phyloP scores from a whole-genome alignment of 2,888 invertebrate genomes.

The Ormyrus labotus region DNA sequence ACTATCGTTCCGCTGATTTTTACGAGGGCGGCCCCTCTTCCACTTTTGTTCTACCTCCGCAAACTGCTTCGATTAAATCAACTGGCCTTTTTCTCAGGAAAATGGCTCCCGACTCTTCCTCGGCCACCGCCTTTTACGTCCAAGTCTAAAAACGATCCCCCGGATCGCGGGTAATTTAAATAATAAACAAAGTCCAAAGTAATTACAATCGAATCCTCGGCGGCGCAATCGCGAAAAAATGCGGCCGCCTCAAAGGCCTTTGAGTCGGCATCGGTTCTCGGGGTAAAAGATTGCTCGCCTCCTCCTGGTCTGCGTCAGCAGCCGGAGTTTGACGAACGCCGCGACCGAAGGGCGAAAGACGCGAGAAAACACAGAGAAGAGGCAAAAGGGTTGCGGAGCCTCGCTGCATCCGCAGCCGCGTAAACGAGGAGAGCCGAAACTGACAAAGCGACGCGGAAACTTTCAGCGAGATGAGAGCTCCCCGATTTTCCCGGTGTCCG shows the following conservation, averaged over 20 bases:
- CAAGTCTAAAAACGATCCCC: not conserved
- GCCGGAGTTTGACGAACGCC: not conserved
- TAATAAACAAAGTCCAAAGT: too few relatives aligned
- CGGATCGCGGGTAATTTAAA: not conserved
- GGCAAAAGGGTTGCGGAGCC: not conserved
- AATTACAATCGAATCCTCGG: too few relatives aligned
- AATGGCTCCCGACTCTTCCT: too few relatives aligned
- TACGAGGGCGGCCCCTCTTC: constrained; percentile 12
- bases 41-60: not conserved
- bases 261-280: not conserved
- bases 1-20: constrained; percentile 48
- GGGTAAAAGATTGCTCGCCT: constrained; percentile 19
- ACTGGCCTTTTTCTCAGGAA: not conserved
- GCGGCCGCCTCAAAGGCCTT: not conserved
- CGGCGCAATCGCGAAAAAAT: not conserved
- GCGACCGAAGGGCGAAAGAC: not conserved
- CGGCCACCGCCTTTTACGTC: too few relatives aligned
- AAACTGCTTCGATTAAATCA: constrained; percentile 33
- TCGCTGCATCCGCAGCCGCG: not conserved
- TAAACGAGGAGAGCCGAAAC: constrained; percentile 5
- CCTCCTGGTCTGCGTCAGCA: not conserved
- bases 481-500: constrained; percentile 32
- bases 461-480: constrained; percentile 46
- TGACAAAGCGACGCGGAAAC: not conserved
- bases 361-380: not conserved